Evolutionary conservation across 2,888 invertebrate species (phyloP), one percentile per base, ranked within the genome.

Genomic region (Eristalis tenax): DNA sequence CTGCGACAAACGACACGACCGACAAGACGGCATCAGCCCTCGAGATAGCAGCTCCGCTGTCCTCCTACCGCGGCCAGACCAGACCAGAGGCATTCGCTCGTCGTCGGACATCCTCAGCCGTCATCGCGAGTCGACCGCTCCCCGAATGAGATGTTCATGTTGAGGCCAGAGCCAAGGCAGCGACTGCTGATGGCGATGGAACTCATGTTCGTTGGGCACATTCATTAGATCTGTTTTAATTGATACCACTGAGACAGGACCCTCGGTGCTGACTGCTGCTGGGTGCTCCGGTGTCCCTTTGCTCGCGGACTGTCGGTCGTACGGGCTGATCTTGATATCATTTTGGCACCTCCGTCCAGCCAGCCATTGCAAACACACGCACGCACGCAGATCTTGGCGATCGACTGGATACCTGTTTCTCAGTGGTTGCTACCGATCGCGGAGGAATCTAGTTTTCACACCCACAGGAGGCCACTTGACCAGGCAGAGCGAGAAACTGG

Each of bases 151-250:
- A 80, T 83, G 79, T 87, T 83, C 79, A 78, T 65, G 70, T 28
- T 18, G 38, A 11, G 18, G 18, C 26, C 4, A 28, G 69, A 56
- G 71, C 38, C 6, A 18, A 11, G 15, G 38, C 32, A 8, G 32
- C 32, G 32, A 32, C 63, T 35, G 15, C 28, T 66, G 38, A 74
- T 32, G 70, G 56, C 83, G 87, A 83, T 79, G 61, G 61, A 79
- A 83, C 79, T 70, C 87, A 73, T 87, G 87, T 83, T 79, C 69
- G 43, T 68, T 83, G 83, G 79, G 79, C 83, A 83, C 87, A 87
- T 87, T 83, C 87, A 83, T 87, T 87, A 87, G 87, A 87, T 87
- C 87, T 57, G 79, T 83, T 87, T 83, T 80, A 87, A 83, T 87
- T 87, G 87, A 87, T 87, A 87, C 75, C 75, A 38, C 18, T n/a